Conservation (phyloP, 2,113 vertebrate genomes). For the Sander lucioperca region DNA sequence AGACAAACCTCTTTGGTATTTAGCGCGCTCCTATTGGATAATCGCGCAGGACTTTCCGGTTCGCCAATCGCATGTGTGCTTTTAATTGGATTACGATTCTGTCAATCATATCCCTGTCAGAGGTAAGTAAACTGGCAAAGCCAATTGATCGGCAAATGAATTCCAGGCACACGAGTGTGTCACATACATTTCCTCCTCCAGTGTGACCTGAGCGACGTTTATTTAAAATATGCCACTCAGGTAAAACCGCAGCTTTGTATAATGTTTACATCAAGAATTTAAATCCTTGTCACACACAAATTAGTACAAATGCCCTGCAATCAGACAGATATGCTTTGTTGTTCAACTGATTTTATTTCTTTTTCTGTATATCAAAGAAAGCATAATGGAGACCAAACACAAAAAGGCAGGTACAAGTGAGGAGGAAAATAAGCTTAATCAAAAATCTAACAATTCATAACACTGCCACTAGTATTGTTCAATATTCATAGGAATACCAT, state of each 20-base stretch:
- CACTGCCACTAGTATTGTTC: constrained; percentile 86
- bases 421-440: constrained; percentile 82
- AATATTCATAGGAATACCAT: constrained; percentile 85
- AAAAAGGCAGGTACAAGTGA: constrained; percentile 86
- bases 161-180: constrained; percentile 24
- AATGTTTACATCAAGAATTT: background rate
- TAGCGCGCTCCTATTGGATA: constrained; percentile 67
- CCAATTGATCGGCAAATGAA: constrained; percentile 52
- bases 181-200: background rate
- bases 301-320: background rate
- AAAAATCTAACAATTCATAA: constrained; percentile 85
- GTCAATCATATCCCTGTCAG: constrained; percentile 55
- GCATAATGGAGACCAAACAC: constrained; percentile 87
- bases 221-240: constrained; percentile 7
- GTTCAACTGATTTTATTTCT: constrained; percentile 85
- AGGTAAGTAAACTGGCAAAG: constrained; percentile 1
- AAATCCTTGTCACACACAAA: background rate
- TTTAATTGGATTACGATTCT: constrained; percentile 63
- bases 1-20: constrained; percentile 30
- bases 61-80: constrained; percentile 40
- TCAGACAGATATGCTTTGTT: constrained; percentile 36
- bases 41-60: constrained; percentile 42
- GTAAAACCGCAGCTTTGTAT: background rate
- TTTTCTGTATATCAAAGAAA: constrained; percentile 88
- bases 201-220: constrained; percentile 39